A percentile compares a stretch with the other conserved stretches of the same genome.
Evolutionary conservation across 2,888 invertebrate genomes (phyloP).

Genomic region (Prionchulus punctatus): DNA sequence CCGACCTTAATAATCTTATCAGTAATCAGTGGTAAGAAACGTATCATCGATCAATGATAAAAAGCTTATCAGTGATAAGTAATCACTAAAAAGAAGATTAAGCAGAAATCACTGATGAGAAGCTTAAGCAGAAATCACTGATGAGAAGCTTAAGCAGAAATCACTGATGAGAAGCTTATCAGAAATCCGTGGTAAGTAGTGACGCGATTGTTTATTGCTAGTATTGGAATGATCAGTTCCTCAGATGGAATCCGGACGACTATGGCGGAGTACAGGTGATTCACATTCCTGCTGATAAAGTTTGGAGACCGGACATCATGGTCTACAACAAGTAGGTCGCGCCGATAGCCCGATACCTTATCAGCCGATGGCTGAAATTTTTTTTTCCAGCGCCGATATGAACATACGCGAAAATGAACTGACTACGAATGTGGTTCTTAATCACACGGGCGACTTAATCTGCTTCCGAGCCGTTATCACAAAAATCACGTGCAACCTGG

Average conservation of each 20-base stretch:
- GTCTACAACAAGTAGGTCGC: slow-evolving; percentile 19
- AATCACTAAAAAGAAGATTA: too few relatives aligned
- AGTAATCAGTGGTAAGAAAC: too few relatives aligned
- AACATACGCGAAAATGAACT: slow-evolving; percentile 13
- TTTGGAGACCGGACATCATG: slow-evolving; percentile 28
- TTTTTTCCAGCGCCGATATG: slow-evolving; percentile 13
- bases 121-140: too few relatives aligned
- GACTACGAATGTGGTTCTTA: slow-evolving; percentile 25
- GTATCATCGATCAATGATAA: too few relatives aligned
- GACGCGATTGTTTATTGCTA: slow-evolving; percentile 9
- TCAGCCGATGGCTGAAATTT: background rate
- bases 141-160: too few relatives aligned
- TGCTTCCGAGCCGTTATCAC: slow-evolving; percentile 23
- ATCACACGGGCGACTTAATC: slow-evolving; percentile 18
- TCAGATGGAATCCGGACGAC: slow-evolving; percentile 23
- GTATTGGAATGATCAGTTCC: slow-evolving; percentile 23
- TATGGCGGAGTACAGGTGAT: slow-evolving; percentile 23
- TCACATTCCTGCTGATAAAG: slow-evolving; percentile 23
- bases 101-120: too few relatives aligned
- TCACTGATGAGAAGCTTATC: too few relatives aligned
- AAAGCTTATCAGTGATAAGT: too few relatives aligned
- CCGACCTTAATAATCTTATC: too few relatives aligned
- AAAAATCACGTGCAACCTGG: slow-evolving; percentile 24
- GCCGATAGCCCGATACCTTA: background rate
- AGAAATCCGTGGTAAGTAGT: too few relatives aligned